Conservation (phyloP, 2,113 vertebrate genomes). For the Corythaixoides concolor region DNA sequence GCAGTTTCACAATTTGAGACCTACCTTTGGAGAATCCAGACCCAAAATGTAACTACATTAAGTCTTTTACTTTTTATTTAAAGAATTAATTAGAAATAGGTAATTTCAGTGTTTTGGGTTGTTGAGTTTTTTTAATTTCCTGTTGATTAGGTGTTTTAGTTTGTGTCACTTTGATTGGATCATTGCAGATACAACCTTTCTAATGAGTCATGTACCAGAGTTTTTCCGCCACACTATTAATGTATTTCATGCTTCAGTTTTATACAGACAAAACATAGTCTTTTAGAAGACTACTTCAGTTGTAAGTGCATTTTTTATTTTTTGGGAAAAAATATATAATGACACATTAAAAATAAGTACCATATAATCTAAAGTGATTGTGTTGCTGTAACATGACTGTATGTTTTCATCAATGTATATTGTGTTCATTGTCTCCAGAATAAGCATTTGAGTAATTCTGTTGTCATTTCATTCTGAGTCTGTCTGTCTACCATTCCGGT, state of each 20-base stretch:
- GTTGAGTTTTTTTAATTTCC: not conserved
- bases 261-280: not conserved
- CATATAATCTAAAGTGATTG: not conserved
- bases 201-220: not conserved
- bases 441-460: not conserved
- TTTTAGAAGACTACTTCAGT: not conserved
- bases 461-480: not conserved
- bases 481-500: not conserved
- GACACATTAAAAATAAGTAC: not conserved
- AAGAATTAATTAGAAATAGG: not conserved
- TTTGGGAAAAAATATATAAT: not conserved
- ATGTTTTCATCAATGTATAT: not conserved
- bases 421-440: not conserved
- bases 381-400: not conserved
- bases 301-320: not conserved
- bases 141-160: not conserved
- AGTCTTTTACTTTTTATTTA: not conserved
- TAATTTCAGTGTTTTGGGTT: not conserved
- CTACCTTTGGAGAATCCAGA: not conserved
- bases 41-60: not conserved
- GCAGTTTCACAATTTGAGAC: not conserved
- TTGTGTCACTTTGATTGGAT: not conserved
- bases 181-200: not conserved
- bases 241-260: not conserved
- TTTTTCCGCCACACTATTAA: not conserved